A percentile compares a stretch with the other conserved stretches of the same genome.
These are phyloP conservation scores for Ooceraea biroi DNA, from an alignment of 1,140 invertebrate species.

Conservation along the genomic window DNA sequence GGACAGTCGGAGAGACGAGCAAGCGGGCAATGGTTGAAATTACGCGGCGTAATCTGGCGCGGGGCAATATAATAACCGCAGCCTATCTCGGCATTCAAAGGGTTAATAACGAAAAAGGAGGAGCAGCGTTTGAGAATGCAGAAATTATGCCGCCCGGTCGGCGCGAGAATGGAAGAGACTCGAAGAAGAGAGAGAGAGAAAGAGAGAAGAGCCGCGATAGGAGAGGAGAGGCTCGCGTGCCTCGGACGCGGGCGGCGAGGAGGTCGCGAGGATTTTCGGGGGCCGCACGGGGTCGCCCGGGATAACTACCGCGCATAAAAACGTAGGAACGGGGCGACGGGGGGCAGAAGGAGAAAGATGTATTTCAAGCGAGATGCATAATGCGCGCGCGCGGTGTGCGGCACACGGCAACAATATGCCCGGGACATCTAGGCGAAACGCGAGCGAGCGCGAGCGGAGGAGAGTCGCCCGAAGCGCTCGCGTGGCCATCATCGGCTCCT, in stretches of 20 bases:
- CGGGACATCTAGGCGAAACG: slow-evolving; percentile 69
- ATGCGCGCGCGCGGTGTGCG: background rate
- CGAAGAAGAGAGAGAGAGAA: background rate
- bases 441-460: slow-evolving; percentile 69
- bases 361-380: too few relatives aligned
- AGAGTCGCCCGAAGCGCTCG: slow-evolving; percentile 80
- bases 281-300: slow-evolving; percentile 7
- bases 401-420: slow-evolving; percentile 32
- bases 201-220: background rate
- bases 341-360: too few relatives aligned
- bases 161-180: background rate
- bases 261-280: slow-evolving; percentile 42
- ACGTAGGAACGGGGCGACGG: background rate
- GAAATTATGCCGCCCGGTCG: slow-evolving; percentile 36
- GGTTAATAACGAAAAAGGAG: slow-evolving; percentile 58
- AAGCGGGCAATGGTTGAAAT: slow-evolving; percentile 39
- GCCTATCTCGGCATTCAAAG: slow-evolving; percentile 45
- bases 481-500: slow-evolving; percentile 75
- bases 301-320: background rate
- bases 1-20: background rate
- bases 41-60: slow-evolving; percentile 41
- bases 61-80: slow-evolving; percentile 43
- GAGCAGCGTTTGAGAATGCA: slow-evolving; percentile 46
- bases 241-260: slow-evolving; percentile 19
- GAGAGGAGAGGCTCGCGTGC: slow-evolving; percentile 52